Percentiles rank a stretch among this genome's conserved stretches.
These are phyloP conservation scores for Loris lydekkerianus DNA, from an alignment of 2,797 vertebrate genomes.

Conservation along the genomic window DNA sequence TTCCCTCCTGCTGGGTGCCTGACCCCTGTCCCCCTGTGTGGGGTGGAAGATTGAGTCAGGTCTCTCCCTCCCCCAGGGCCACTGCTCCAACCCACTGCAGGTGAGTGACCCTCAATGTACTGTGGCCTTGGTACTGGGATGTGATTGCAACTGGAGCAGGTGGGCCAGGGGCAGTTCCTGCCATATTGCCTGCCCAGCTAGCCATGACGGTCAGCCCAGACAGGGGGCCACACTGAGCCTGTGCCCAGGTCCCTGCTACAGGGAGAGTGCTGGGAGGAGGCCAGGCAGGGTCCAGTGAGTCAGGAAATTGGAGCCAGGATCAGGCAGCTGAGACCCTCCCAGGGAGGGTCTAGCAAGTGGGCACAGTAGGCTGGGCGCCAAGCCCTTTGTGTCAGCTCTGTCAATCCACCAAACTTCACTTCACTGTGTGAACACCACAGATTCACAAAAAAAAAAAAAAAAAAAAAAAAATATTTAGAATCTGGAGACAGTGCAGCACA, in stretches of 20 bases:
- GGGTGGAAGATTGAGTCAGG: not conserved
- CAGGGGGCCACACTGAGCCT: accelerated
- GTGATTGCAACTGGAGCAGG: accelerated
- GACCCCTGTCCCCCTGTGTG: accelerated
- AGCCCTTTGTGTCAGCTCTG: too few relatives aligned
- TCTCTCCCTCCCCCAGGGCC: not conserved
- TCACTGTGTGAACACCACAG: not conserved
- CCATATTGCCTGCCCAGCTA: accelerated
- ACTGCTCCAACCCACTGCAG: not conserved
- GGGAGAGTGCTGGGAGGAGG: accelerated
- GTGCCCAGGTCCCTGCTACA: too few relatives aligned
- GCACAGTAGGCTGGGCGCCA: accelerated
- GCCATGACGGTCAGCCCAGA: accelerated
- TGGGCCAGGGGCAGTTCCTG: too few relatives aligned
- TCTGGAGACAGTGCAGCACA: not conserved
- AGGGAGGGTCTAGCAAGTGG: accelerated
- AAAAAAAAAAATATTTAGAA: not conserved
- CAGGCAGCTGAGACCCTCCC: too few relatives aligned
- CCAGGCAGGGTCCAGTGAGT: not conserved
- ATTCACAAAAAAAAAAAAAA: not conserved
- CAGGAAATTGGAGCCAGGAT: accelerated
- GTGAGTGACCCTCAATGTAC: too few relatives aligned
- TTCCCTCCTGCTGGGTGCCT: accelerated
- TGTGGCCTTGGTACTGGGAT: accelerated
- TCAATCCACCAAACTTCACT: accelerated